Percentiles rank a stretch among this genome's conserved stretches.
Conservation (phyloP, 2,113 vertebrate genomes). For the Tenrec ecaudatus region DNA sequence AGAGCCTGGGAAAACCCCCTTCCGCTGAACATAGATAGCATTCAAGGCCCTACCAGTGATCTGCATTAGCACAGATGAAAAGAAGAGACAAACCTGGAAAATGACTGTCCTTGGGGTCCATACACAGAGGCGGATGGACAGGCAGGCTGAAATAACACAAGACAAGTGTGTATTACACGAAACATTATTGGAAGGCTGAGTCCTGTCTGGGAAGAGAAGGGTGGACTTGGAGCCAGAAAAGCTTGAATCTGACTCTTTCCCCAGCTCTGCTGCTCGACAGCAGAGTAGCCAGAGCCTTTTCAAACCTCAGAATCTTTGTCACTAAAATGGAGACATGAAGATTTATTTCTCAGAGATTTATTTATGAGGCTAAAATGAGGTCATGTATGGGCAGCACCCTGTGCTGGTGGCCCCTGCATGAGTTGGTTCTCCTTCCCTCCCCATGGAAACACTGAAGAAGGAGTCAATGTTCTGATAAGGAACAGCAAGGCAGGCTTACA, state of each 20-base stretch:
- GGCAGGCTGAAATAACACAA: neutral
- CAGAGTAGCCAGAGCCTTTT: neutral
- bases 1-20: slow-evolving; percentile 8
- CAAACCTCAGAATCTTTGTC: neutral
- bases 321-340: neutral
- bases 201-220: neutral
- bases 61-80: neutral
- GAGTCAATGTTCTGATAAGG: neutral
- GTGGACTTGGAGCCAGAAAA: neutral
- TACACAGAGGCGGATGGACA: neutral
- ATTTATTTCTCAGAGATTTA: neutral
- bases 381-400: rapidly evolving
- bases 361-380: neutral
- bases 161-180: neutral
- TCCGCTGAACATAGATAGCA: neutral
- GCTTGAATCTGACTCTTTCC: neutral
- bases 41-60: neutral
- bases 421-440: neutral
- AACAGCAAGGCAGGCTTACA: neutral
- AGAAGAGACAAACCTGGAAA: neutral
- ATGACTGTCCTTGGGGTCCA: neutral
- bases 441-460: rapidly evolving
- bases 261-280: neutral
- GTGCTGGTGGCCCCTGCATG: neutral
- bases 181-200: neutral